These are phyloP conservation scores for Ochropacha duplaris DNA, from an alignment of 2,888 invertebrate species.

Conservation along the genomic window DNA sequence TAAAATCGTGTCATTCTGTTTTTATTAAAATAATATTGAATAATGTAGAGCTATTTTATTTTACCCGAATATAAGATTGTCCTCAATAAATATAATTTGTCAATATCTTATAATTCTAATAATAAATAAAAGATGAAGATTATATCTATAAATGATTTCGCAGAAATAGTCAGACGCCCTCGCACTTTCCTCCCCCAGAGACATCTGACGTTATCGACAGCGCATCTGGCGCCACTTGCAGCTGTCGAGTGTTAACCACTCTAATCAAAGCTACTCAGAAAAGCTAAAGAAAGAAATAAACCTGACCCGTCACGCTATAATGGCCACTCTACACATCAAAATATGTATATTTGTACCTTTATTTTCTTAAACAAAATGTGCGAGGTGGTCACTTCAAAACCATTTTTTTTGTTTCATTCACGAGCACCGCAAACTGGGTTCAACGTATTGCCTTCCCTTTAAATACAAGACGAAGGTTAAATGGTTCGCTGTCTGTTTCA, in stretches of 20 bases:
- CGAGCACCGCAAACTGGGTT: constrained; percentile 37
- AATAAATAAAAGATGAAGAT: background rate
- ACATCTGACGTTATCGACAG: background rate
- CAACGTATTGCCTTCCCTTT: constrained; percentile 66
- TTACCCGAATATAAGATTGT: no score
- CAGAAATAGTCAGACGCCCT: background rate
- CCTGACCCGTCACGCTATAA: background rate
- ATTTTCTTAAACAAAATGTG: background rate
- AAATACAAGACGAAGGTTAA: constrained; percentile 75
- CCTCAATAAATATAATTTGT: no score
- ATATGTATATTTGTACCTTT: background rate
- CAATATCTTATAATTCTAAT: background rate
- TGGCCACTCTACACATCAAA: background rate
- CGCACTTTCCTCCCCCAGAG: background rate
- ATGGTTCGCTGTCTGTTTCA: constrained; percentile 74
- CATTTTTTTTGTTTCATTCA: constrained; percentile 10
- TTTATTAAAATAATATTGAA: no score
- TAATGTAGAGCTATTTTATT: no score
- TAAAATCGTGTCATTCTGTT: no score
- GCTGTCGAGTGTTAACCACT: background rate
- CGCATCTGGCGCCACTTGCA: background rate
- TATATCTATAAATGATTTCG: background rate
- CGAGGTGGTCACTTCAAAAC: constrained; percentile 13
- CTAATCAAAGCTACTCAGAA: background rate
- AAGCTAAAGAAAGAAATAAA: background rate